Base-by-base conservation (phyloP, 2,888 invertebrate genomes). In the Drosophila antonietae region DNA sequence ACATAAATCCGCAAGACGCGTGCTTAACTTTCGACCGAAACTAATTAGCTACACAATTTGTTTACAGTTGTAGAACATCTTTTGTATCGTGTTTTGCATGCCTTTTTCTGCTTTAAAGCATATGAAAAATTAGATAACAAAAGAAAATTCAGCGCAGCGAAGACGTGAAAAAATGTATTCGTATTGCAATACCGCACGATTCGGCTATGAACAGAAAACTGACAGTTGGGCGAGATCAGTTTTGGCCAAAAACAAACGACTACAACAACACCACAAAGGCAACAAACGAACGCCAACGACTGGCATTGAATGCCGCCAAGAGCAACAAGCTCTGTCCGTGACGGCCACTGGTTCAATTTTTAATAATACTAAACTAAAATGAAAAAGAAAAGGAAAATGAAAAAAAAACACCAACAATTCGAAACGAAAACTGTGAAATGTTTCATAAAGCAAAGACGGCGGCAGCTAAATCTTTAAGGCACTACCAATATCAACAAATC, bases 161-260 rank as follows among this genome's bases (percentile, higher is more conserved):
- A 70, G 37, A 68, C 60, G 63, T 33, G 44, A 39, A 53, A 59
- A 56, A 53, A 39, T 46, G 41, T 43, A 41, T 56, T 53, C 62
- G 77, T 64, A 80, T 73, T 77, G 77, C 81, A 75, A 81, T 79
- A 86, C 86, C 89, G 88, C 89, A 80, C 86, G 85, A 82, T 75
- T 87, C 86, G 89, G 70, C 89, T 71, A 73, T 82, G 73, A 87
- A 78, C 82, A 57, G 83, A 79, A 86, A 88, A 86, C 90, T 90
- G 91, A 90, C 91, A 90, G 82, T 91, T 91, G 82, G 81, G 87
- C 85, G 89, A 90, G 88, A 90, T 90, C 91, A 90, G 90, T 90
- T 89, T 90, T 90, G 88, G 78, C 79, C 80, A 90, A 89, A 85
- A 73, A 67, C 75, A 81, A 77, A 61, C 83, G 84, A 88, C 89